A percentile compares a stretch with the other conserved stretches of the same genome.
These are phyloP conservation scores for Cephus spinipes DNA, from an alignment of 2,888 invertebrate species.

Conservation along the genomic window DNA sequence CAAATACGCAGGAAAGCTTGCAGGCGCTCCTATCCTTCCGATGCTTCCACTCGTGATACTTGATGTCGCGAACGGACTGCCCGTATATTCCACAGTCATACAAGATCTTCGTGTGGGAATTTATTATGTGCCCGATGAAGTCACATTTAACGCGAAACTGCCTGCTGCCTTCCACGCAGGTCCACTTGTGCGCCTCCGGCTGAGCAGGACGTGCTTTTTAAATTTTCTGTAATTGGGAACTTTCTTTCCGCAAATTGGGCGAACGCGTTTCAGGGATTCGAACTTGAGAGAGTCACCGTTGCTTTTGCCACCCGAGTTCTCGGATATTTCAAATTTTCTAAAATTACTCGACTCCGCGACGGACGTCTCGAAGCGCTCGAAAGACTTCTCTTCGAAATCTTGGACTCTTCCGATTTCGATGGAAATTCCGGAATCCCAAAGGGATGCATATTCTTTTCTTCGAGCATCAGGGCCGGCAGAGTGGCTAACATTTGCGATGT, in stretches of 20 bases:
- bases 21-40: slow-evolving; percentile 36
- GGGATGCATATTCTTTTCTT: too few species aligned
- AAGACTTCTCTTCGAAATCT: too few species aligned
- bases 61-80: slow-evolving; percentile 44
- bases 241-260: slow-evolving; percentile 12
- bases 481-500: too few species aligned
- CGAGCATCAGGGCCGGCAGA: too few species aligned
- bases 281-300: background rate
- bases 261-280: background rate
- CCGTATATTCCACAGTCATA: slow-evolving; percentile 51
- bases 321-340: too few species aligned
- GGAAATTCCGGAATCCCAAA: too few species aligned
- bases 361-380: too few species aligned
- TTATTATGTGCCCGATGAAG: slow-evolving; percentile 39
- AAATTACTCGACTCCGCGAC: too few species aligned
- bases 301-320: too few species aligned
- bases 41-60: slow-evolving; percentile 51
- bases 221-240: background rate
- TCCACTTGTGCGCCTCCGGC: too few species aligned
- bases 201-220: background rate
- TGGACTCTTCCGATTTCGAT: too few species aligned
- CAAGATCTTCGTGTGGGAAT: slow-evolving; percentile 26
- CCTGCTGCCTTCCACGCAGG: slow-evolving; percentile 2
- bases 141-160: slow-evolving; percentile 43
- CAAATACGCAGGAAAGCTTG: slow-evolving; percentile 43